Base-by-base conservation (phyloP, 1,140 invertebrate genomes). In the Pararge aegeria region DNA sequence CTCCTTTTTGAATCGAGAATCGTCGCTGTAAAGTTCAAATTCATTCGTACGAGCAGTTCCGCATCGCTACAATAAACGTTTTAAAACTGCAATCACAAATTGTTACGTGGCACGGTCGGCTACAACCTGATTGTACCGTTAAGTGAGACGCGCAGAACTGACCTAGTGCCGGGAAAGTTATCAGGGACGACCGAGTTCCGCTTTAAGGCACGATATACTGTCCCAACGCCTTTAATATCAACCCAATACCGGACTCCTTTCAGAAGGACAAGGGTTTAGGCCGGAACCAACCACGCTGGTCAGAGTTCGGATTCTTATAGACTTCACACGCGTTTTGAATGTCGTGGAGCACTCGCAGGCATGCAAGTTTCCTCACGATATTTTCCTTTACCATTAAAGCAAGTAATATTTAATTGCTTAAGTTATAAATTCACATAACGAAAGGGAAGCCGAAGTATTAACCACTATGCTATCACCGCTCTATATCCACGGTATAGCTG, bases 111-210 rank as follows among this genome's bases (percentile, higher is more conserved):
- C 76, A 66, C 69, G 78, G 80, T 78, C 83, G 80, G 75, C 77
- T 74, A 75, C 83, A 84, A 88, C 85, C 78, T 87, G 85, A 85
- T 84, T 87, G 78, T 89, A 89, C 86, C 86, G 86, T 89, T 89
- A 85, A 70, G 70, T 77, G 83, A 83, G 74, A 80, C 74, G 75
- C 71, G 77, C 82, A 83, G 76, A 89, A 87, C 83, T 87, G 86
- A 89, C 86, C 86, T 89, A 89, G 80, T 89, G 80, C 75, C 83
- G 78, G 78, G 81, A 81, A 83, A 83, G 79, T 79, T 88, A 85
- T 85, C 83, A 89, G 78, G 70, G 69, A 81, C 77, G 73, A 70
- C 69, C 68, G 72, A 76, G 75, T 86, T 78, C 72, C 78, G 75
- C 73, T 78, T 81, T 68, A 73, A 65, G 68, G 70, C 62, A 40